Evolutionary conservation across 2,888 invertebrate species (phyloP), one percentile per base, ranked within the genome.

Genomic region (Celastrina argiolus): DNA sequence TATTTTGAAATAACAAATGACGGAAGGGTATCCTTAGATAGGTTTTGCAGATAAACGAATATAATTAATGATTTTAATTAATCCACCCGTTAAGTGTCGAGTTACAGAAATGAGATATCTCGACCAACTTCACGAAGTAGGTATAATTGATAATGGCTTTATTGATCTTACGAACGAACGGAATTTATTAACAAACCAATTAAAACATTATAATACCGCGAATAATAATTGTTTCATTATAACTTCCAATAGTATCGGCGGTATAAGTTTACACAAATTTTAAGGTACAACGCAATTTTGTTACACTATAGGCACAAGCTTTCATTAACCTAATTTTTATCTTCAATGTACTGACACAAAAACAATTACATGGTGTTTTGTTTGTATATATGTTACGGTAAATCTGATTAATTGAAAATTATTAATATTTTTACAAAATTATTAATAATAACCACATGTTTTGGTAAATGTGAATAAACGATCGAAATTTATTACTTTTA

Each of bases 21-120:
- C 80, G 79, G 76, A 77, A 75, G 78, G 78, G 81, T 84, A 85
- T 84, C 65, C 83, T 84, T 82, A 85, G 83, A 86, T 83, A 84
- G 84, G 84, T 83, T 84, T 84, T 84, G 75, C 75, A 80, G 84
- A 85, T 87, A 85, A 87, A 86, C 83, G 82, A 87, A 88, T 84
- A 85, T 88, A 88, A 88, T 88, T 88, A 83, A 85, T 81, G 82
- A 82, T 85, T 87, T 87, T 87, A 88, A 88, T 89, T 87, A 87
- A 87, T 86, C 84, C 84, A 79, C 75, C 81, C 80, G 81, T 83
- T 81, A 81, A 81, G 86, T 83, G 83, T 86, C 82, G 81, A 82
- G 84, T 88, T 88, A 82, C 86, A 75, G 80, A 81, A 84, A 85
- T 82, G 86, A 84, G 85, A 85, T 84, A 81, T 75, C 78, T 77